Evolutionary conservation across 2,888 invertebrate genomes (phyloP), one percentile per base, ranked within the genome.

Genomic region (Drosophila kuntzei): DNA sequence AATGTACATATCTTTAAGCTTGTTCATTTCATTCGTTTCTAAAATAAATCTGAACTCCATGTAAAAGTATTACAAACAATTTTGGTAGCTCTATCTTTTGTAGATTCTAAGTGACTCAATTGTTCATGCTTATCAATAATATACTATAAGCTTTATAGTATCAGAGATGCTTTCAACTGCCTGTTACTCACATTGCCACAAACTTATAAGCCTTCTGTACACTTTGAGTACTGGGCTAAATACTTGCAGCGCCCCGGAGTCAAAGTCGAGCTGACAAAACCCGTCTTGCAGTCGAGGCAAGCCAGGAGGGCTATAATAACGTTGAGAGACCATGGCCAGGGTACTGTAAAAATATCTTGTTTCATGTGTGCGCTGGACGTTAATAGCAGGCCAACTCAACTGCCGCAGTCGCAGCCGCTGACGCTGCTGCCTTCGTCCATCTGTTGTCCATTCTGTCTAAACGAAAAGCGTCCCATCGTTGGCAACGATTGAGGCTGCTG

Each of bases 301-400:
- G 47, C 25, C 51, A 18, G 44, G 46, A 41, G 18, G 51, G 47
- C 67, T 68, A 75, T 82, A 85, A 82, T 86, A 82, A 82, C 76
- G 80, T 67, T 47, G 67, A 70, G 43, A 22, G 39, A 20, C 54
- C 41, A 29, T 50, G 70, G 67, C 55, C 71, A 71, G 72, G 63
- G 59, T 69, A 76, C 77, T 85, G 87, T 81, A 89, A 88, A 88
- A 87, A 87, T 87, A 87, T 87, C 87, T 87, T 87, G 87, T 87
- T 87, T 87, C 87, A 87, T 87, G 89, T 87, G 89, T 89, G 89
- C 87, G 87, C 79, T 87, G 86, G 87, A 87, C 87, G 89, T 89
- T 87, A 87, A 89, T 87, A 87, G 88, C 83, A 76, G 89, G 61
- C 80, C 74, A 63, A 25, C 27, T 44, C 32, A 34, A 29, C 39